Conservation (phyloP, 1,140 invertebrate species). For the Lineus longissimus region DNA sequence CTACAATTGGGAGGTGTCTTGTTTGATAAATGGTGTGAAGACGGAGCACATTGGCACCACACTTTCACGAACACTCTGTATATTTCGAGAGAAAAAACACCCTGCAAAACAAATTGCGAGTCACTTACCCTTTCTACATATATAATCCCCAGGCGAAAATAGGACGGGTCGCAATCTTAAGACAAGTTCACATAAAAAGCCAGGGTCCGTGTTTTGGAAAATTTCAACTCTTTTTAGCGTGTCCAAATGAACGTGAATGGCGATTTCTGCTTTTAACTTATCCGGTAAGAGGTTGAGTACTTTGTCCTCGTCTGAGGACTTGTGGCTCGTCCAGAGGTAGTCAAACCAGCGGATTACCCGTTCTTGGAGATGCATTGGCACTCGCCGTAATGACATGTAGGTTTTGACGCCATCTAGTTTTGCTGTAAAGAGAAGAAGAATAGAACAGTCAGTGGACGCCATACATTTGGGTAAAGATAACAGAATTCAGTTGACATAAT, state of each 20-base stretch:
- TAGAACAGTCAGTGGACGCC: not conserved
- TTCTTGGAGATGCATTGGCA: slow-evolving; percentile 90
- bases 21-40: too few species aligned
- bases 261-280: slow-evolving; percentile 97
- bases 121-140: slow-evolving; percentile 90
- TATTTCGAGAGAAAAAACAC: not conserved
- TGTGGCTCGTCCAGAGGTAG: slow-evolving; percentile 97
- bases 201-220: slow-evolving; percentile 98
- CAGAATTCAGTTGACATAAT: too few species aligned
- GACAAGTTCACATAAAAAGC: slow-evolving; percentile 95
- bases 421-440: slow-evolving; percentile 63
- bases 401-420: slow-evolving; percentile 97
- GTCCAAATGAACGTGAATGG: slow-evolving; percentile 97
- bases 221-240: slow-evolving; percentile 97
- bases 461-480: too few species aligned
- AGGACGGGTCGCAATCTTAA: slow-evolving; percentile 88
- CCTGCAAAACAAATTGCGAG: not conserved
- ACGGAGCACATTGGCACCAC: too few species aligned
- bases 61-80: too few species aligned
- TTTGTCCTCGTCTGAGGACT: slow-evolving; percentile 95
- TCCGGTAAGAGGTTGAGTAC: slow-evolving; percentile 60
- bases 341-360: slow-evolving; percentile 99
- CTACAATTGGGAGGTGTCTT: too few species aligned
- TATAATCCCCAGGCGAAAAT: slow-evolving; percentile 97
- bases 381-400: slow-evolving; percentile 93